These are phyloP conservation scores for Cryptoleucopteryx plumbea DNA, from an alignment of 2,113 vertebrate species.

Conservation along the genomic window DNA sequence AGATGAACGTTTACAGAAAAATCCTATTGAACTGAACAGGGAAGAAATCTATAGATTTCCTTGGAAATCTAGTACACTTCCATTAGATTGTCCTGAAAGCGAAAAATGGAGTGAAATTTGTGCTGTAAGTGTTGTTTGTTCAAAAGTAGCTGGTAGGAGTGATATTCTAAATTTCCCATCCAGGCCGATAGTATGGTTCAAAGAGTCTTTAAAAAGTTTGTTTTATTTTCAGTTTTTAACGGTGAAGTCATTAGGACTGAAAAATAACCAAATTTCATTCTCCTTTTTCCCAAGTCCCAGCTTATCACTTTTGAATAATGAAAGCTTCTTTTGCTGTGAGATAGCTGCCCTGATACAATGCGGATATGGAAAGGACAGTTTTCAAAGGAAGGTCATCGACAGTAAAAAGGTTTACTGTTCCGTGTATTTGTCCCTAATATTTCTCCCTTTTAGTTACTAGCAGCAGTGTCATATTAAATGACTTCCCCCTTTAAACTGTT, in stretches of 20 bases:
- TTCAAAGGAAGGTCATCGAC: constrained; percentile 77
- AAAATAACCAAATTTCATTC: neutral
- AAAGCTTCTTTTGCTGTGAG: neutral
- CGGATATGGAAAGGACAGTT: neutral
- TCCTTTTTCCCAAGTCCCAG: neutral
- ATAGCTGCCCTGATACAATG: neutral
- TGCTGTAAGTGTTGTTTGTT: neutral
- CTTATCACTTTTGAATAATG: neutral
- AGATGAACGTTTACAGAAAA: neutral
- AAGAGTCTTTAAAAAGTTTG: neutral
- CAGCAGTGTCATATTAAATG: constrained; percentile 84
- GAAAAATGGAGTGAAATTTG: neutral
- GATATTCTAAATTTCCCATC: neutral
- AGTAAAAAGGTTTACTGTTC: constrained; percentile 70
- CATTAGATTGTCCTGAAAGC: neutral
- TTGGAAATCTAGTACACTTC: neutral
- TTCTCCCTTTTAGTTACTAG: constrained; percentile 78
- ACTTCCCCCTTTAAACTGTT: constrained; percentile 79
- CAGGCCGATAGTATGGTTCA: neutral
- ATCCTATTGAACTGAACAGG: neutral
- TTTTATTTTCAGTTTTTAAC: neutral
- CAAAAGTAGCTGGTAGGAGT: neutral
- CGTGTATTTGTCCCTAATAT: constrained; percentile 73
- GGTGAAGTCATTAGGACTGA: neutral
- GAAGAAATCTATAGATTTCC: neutral